phyloP scores from a whole-genome alignment of 2,113 vertebrate species.

The Carollia perspicillata region DNA sequence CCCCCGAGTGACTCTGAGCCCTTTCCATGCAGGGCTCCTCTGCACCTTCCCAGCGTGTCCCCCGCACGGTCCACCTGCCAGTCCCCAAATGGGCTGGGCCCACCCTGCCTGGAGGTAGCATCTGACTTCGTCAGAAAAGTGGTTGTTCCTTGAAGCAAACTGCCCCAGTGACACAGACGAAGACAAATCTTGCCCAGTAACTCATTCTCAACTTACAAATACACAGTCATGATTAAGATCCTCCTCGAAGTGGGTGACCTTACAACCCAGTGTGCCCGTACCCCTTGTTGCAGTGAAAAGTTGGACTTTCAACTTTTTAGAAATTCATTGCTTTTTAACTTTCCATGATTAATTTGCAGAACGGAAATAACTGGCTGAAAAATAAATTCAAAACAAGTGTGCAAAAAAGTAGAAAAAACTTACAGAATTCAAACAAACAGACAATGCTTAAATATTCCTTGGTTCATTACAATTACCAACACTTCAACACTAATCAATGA shows the following conservation, averaged over 20 bases:
- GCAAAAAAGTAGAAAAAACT: background rate
- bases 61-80: accelerated
- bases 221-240: background rate
- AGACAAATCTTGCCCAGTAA: background rate
- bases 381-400: background rate
- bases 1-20: background rate
- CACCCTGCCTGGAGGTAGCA: background rate
- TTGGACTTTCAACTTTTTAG: background rate
- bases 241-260: background rate
- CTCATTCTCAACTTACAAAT: background rate
- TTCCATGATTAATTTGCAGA: background rate
- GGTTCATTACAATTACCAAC: background rate
- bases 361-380: background rate
- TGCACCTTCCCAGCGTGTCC: background rate
- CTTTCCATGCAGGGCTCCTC: too few relatives aligned
- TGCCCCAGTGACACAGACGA: background rate
- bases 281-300: background rate
- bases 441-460: background rate
- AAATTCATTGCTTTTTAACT: background rate
- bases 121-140: background rate
- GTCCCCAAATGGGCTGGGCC: background rate
- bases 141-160: background rate
- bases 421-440: background rate
- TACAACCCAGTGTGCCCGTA: background rate
- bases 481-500: background rate